Percentiles rank a stretch among this genome's conserved stretches.
These are phyloP conservation scores for Chroicocephalus ridibundus DNA, from an alignment of 2,113 vertebrate genomes.

Conservation along the genomic window DNA sequence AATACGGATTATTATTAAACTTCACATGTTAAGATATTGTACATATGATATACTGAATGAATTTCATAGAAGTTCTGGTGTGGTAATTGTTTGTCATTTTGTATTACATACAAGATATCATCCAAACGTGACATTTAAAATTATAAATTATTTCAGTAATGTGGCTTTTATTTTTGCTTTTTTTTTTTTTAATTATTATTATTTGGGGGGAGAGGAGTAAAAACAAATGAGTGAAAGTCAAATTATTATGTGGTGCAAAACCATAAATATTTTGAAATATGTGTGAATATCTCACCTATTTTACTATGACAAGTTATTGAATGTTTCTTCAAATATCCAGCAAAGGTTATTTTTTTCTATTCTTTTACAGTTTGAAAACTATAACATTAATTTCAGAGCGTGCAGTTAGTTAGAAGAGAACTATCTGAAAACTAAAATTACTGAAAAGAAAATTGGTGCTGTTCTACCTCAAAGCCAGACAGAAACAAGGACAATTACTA, in stretches of 20 bases:
- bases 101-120: background rate
- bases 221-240: background rate
- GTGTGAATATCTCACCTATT: background rate
- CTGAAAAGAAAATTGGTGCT: too few relatives aligned
- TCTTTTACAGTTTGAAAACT: background rate
- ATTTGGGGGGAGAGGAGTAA: fast-evolving
- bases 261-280: background rate
- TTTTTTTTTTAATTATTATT: background rate
- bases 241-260: background rate
- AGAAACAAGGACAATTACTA: background rate
- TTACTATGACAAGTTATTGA: background rate
- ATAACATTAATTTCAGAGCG: too few relatives aligned
- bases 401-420: too few relatives aligned
- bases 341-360: background rate
- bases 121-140: background rate
- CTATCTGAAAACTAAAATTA: too few relatives aligned
- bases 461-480: too few relatives aligned
- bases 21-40: background rate
- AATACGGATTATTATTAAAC: background rate
- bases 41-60: background rate
- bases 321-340: background rate
- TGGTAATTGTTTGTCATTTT: background rate
- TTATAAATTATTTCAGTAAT: background rate
- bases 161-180: background rate
- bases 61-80: background rate